These are phyloP conservation scores for Tortrix viridana DNA, from an alignment of 2,888 invertebrate species.

Conservation along the genomic window DNA sequence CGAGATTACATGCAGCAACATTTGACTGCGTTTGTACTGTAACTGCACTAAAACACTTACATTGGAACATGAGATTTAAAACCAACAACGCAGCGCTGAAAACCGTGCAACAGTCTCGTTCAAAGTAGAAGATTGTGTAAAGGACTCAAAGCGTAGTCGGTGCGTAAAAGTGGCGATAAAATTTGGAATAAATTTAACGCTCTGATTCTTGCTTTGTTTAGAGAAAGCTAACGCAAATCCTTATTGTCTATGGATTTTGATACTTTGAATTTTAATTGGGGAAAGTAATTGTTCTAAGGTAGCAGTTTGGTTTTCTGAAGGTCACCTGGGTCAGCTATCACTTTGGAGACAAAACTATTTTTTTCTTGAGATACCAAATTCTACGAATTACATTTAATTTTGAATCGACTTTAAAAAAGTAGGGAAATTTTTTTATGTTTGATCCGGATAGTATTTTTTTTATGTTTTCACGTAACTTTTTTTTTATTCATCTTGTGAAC, in stretches of 20 bases:
- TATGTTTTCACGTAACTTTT: too few relatives aligned
- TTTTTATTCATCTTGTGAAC: too few relatives aligned
- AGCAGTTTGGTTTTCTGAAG: neutral
- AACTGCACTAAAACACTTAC: conserved; percentile 2
- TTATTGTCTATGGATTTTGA: conserved; percentile 34
- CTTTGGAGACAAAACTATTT: neutral
- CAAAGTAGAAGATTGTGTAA: conserved; percentile 20
- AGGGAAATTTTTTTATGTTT: too few relatives aligned
- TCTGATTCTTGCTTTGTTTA: conserved; percentile 34
- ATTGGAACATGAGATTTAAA: neutral
- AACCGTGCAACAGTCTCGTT: neutral
- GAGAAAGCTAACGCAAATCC: conserved; percentile 34
- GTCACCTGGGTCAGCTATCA: neutral
- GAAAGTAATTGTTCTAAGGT: conserved; percentile 9
- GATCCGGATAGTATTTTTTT: too few relatives aligned
- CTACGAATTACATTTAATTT: too few relatives aligned
- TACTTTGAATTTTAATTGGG: conserved; percentile 18
- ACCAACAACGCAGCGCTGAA: neutral
- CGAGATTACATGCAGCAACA: conserved; percentile 15
- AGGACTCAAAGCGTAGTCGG: conserved; percentile 31
- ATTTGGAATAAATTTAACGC: conserved; percentile 35
- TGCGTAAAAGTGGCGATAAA: conserved; percentile 35
- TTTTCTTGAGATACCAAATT: neutral
- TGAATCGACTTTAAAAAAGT: too few relatives aligned
- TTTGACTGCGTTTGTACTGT: conserved; percentile 17